Percentiles rank a stretch among this genome's conserved stretches.
phyloP scores from a whole-genome alignment of 2,113 vertebrate species.

The Clarias magur region DNA sequence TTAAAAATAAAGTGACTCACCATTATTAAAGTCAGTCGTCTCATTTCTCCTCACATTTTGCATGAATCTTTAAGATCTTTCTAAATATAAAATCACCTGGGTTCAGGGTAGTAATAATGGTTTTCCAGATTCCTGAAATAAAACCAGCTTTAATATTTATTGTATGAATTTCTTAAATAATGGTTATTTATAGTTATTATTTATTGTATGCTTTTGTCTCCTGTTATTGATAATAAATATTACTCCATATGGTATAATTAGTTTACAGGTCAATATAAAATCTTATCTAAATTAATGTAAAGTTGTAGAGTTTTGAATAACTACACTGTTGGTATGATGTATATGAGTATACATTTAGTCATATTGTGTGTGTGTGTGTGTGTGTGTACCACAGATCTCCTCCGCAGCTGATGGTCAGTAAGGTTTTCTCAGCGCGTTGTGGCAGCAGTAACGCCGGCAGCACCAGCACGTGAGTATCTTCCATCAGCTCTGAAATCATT shows the following conservation, averaged over 20 bases:
- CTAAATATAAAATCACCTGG: neutral
- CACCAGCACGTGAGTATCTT: slow-evolving; percentile 78
- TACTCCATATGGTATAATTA: too few relatives aligned
- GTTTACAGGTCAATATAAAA: too few relatives aligned
- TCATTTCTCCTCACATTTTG: neutral
- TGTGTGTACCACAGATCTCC: slow-evolving; percentile 75
- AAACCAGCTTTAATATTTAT: too few relatives aligned
- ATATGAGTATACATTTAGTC: too few relatives aligned
- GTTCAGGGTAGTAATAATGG: neutral
- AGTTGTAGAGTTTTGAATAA: neutral
- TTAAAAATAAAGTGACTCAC: neutral
- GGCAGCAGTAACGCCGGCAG: slow-evolving; percentile 80
- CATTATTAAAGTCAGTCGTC: neutral
- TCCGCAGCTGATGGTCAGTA: slow-evolving; percentile 88
- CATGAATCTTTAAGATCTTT: neutral
- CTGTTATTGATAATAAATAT: too few relatives aligned
- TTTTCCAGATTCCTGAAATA: neutral
- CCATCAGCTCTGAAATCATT: neutral
- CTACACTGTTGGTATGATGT: neutral
- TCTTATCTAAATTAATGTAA: too few relatives aligned
- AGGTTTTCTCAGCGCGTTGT: slow-evolving; percentile 84
- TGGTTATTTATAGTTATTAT: too few relatives aligned
- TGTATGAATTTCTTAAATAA: too few relatives aligned
- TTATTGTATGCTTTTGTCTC: too few relatives aligned
- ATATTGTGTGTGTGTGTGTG: slow-evolving; percentile 1